Conservation (phyloP, 1,140 invertebrate species). For the Zaprionus capensis region DNA sequence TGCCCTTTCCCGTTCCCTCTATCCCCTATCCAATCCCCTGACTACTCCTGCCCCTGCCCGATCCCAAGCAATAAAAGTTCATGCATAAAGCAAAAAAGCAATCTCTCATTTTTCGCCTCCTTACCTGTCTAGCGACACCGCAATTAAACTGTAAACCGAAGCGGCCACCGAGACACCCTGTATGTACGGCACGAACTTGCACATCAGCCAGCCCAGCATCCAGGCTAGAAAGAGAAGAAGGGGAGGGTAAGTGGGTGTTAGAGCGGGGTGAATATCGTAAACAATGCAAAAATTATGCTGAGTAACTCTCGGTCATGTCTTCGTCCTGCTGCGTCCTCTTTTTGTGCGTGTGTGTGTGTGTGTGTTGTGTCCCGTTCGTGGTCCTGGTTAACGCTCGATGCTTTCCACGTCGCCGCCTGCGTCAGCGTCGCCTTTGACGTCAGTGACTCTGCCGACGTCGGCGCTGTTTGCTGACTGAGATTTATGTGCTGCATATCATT, state of each 20-base stretch:
- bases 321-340: slow-evolving; percentile 14
- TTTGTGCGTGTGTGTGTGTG: background rate
- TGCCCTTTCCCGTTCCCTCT: slow-evolving; percentile 33
- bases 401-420: slow-evolving; percentile 28
- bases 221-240: slow-evolving; percentile 88
- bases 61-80: slow-evolving; percentile 75
- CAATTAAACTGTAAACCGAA: slow-evolving; percentile 96
- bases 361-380: slow-evolving; percentile 24
- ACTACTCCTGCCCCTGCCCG: slow-evolving; percentile 21
- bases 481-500: slow-evolving; percentile 83
- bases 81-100: slow-evolving; percentile 44
- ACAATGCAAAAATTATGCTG: slow-evolving; percentile 74
- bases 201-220: slow-evolving; percentile 96
- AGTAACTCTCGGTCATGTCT: slow-evolving; percentile 73
- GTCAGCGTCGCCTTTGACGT: slow-evolving; percentile 44
- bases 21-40: slow-evolving; percentile 2
- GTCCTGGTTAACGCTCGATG: slow-evolving; percentile 52
- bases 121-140: slow-evolving; percentile 96
- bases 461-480: slow-evolving; percentile 79
- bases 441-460: slow-evolving; percentile 49
- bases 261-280: slow-evolving; percentile 51
- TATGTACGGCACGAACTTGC: slow-evolving; percentile 96
- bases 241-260: slow-evolving; percentile 13
- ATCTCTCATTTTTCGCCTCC: slow-evolving; percentile 16
- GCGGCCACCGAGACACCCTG: slow-evolving; percentile 97